Evolutionary conservation across 2,113 vertebrate species (phyloP).

Genomic region (Scomber colias): DNA sequence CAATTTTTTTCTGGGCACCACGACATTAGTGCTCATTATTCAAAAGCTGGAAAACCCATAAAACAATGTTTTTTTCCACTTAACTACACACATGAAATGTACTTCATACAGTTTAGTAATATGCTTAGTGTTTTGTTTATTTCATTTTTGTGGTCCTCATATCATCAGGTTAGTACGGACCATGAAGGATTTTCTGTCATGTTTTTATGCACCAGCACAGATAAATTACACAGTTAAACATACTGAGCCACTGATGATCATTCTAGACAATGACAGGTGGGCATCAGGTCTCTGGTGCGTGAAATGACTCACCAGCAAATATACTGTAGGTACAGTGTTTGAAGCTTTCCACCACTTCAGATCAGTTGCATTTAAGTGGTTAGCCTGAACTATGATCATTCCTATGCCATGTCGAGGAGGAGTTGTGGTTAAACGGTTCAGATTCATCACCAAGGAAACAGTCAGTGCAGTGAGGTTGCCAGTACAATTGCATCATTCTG

Average conservation of each 20-base stretch:
- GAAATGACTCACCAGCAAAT: constrained; percentile 21
- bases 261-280: constrained; percentile 1
- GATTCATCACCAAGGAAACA: constrained; percentile 61
- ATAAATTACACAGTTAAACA: background rate
- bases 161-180: background rate
- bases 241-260: background rate
- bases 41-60: too few species aligned
- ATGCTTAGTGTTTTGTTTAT: background rate
- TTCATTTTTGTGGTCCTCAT: background rate
- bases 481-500: constrained; percentile 4
- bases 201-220: background rate
- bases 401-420: constrained; percentile 11
- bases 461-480: background rate
- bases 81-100: background rate
- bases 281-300: background rate
- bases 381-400: constrained; percentile 2
- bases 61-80: background rate
- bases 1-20: too few species aligned
- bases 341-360: background rate
- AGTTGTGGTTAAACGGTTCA: constrained; percentile 16
- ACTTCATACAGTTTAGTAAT: background rate
- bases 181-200: background rate
- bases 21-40: too few species aligned
- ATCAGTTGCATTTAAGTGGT: constrained; percentile 21
- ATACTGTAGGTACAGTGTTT: background rate